Conservation (phyloP, 2,888 invertebrate species). For the Drosophila niveifrons region DNA sequence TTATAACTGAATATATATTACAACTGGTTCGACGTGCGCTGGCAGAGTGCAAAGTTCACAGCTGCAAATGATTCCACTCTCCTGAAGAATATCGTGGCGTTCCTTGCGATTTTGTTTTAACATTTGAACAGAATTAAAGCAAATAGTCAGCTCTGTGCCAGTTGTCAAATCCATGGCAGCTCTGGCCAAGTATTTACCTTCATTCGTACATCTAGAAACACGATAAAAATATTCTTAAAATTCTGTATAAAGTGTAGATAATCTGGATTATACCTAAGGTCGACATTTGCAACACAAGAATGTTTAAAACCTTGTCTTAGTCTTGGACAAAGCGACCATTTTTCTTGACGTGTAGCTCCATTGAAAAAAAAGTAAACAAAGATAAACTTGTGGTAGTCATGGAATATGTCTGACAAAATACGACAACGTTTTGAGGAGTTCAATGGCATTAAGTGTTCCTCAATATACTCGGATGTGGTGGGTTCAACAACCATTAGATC, state of each 20-base stretch:
- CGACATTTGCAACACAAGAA: constrained; percentile 25
- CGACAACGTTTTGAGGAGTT: constrained; percentile 39
- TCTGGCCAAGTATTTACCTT: constrained; percentile 38
- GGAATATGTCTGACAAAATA: constrained; percentile 12
- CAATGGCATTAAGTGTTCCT: constrained; percentile 16
- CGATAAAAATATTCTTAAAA: constrained; percentile 21
- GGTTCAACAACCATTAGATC: constrained; percentile 13
- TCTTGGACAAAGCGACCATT: constrained; percentile 21
- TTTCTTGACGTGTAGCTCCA: constrained; percentile 23
- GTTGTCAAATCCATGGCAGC: constrained; percentile 16
- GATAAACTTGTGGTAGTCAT: constrained; percentile 34
- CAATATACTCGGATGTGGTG: not conserved
- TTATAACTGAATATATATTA: not conserved
- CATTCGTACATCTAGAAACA: constrained; percentile 11
- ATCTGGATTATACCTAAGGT: constrained; percentile 41
- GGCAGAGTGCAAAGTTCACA: constrained; percentile 3
- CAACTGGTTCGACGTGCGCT: constrained; percentile 7
- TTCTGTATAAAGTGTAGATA: not conserved
- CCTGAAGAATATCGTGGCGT: not conserved
- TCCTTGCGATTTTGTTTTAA: constrained; percentile 3
- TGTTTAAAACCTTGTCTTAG: constrained; percentile 30
- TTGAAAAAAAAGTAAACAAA: constrained; percentile 32
- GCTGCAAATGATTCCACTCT: constrained; percentile 5
- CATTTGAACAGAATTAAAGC: constrained; percentile 6
- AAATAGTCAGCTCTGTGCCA: constrained; percentile 44